A percentile compares a stretch with the other conserved stretches of the same genome.
Evolutionary conservation across 2,797 vertebrate species (phyloP).

Genomic region (Lophius americanus): DNA sequence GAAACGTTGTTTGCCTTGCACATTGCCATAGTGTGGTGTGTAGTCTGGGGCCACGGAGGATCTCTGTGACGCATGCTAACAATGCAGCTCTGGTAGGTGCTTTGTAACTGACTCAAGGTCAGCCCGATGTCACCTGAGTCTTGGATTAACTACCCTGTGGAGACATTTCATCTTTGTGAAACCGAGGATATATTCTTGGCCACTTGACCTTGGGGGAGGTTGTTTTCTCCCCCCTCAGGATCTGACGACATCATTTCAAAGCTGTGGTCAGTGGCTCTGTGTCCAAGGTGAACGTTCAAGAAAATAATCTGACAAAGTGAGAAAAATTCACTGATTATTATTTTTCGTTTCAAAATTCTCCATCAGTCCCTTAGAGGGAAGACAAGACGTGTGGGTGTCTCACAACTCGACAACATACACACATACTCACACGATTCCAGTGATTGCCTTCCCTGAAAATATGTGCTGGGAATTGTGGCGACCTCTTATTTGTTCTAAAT

Average conservation of each 20-base stretch:
- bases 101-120: constrained; percentile 58
- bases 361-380: constrained; percentile 12
- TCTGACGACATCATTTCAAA: constrained; percentile 47
- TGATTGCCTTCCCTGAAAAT: constrained; percentile 67
- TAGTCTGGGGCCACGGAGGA: constrained; percentile 8
- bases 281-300: constrained; percentile 60
- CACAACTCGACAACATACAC: constrained; percentile 28
- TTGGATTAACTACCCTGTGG: constrained; percentile 64
- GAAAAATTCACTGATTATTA: constrained; percentile 56
- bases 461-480: constrained; percentile 59
- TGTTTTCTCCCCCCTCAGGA: constrained; percentile 44
- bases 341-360: constrained; percentile 49
- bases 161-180: constrained; percentile 61
- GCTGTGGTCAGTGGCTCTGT: constrained; percentile 48
- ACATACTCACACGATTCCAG: constrained; percentile 52
- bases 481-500: constrained; percentile 48
- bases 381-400: constrained; percentile 29
- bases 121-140: constrained; percentile 45
- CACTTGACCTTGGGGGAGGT: constrained; percentile 54
- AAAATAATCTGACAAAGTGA: constrained; percentile 60
- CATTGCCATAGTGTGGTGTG: not conserved
- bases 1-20: constrained; percentile 41
- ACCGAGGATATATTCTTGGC: constrained; percentile 46
- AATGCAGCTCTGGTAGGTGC: constrained; percentile 39
- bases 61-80: constrained; percentile 42